A percentile compares a stretch with the other conserved stretches of the same genome.
Evolutionary conservation across 2,797 vertebrate genomes (phyloP).

Genomic region (Myioborus miniatus): DNA sequence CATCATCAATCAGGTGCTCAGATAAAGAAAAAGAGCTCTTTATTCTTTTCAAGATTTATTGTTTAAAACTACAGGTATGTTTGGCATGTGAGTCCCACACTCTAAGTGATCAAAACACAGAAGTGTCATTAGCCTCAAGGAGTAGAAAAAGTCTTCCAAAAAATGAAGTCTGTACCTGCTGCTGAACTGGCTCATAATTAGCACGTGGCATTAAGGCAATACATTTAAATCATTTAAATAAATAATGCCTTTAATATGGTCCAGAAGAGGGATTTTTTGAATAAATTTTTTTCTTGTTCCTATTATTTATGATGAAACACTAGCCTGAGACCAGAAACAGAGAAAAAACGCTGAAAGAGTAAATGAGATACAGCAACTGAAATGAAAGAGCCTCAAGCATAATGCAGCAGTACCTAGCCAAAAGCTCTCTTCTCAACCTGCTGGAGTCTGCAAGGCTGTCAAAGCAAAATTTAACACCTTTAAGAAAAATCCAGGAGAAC

Average conservation of each 20-base stretch:
- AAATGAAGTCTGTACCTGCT: background rate
- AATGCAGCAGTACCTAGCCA: background rate
- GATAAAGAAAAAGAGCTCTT: background rate
- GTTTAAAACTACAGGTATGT: background rate
- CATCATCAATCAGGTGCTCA: background rate
- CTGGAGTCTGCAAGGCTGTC: background rate
- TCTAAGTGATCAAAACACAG: background rate
- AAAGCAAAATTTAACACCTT: background rate
- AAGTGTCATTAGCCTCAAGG: background rate
- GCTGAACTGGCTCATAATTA: background rate
- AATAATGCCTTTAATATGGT: background rate
- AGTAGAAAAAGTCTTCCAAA: background rate
- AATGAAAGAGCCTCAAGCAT: background rate
- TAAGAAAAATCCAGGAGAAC: background rate
- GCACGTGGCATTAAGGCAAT: background rate
- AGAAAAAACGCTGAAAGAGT: background rate
- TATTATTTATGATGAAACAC: background rate
- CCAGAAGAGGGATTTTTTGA: background rate
- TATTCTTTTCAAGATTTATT: background rate
- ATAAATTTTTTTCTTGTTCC: background rate
- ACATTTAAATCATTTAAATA: background rate
- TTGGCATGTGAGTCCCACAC: background rate
- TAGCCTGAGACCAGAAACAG: background rate
- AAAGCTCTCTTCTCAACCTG: background rate
- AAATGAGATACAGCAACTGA: background rate